These are phyloP conservation scores for Papilio glaucus DNA, from an alignment of 1,140 invertebrate species.

Conservation along the genomic window DNA sequence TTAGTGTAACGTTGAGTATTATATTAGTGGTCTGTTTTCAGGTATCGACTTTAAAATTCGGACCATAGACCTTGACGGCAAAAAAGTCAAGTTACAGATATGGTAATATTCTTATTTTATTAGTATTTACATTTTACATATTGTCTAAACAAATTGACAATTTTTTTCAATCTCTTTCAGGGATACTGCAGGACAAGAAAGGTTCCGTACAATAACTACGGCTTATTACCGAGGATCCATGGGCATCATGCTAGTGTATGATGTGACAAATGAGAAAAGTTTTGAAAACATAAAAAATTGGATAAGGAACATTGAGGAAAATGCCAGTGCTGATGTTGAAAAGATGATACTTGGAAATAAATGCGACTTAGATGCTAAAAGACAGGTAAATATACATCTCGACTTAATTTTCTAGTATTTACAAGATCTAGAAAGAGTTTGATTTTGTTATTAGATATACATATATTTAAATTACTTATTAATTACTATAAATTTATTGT, in stretches of 20 bases:
- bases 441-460: too few relatives aligned
- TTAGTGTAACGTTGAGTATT: conserved; percentile 64
- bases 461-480: too few relatives aligned
- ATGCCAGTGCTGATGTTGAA: conserved; percentile 99
- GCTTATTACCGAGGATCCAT: conserved; percentile 98
- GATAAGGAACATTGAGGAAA: conserved; percentile 99
- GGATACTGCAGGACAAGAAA: conserved; percentile 97
- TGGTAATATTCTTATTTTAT: conserved; percentile 87
- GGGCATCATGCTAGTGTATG: conserved; percentile 99
- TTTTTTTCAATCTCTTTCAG: conserved; percentile 76
- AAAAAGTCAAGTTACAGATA: conserved; percentile 99
- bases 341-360: conserved; percentile 99
- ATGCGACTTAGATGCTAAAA: conserved; percentile 99
- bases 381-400: conserved; percentile 89
- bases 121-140: background rate
- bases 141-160: background rate
- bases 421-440: too few relatives aligned
- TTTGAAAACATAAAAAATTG: conserved; percentile 99
- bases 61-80: conserved; percentile 97
- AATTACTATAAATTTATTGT: too few relatives aligned
- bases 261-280: conserved; percentile 98
- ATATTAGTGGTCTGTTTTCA: conserved; percentile 84
- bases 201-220: conserved; percentile 98
- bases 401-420: background rate
- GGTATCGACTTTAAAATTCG: conserved; percentile 99